Base-by-base conservation (phyloP, 2,888 invertebrate species). In the Cephus spinipes region DNA sequence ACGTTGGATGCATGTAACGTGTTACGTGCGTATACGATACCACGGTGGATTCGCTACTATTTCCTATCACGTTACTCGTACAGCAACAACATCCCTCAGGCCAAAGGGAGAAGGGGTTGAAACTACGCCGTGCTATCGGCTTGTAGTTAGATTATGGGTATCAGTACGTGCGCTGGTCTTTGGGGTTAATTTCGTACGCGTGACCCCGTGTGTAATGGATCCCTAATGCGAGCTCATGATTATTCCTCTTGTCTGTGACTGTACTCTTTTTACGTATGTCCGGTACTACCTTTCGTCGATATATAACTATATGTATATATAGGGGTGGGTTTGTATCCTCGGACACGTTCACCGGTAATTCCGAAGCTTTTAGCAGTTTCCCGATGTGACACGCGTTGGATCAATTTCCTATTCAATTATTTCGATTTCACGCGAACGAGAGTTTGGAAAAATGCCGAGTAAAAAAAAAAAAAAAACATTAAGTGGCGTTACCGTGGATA, bases 191-290 rank as follows among this genome's bases (percentile, higher is more conserved):
- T 71, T 31, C 71, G 71, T 71, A 33, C 71, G 71, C 71, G 71
- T 31, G 71, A 71, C 32, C 76, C 77, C 74, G n/a, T 34, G 30
- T 15, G 84, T 84, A 84, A 84, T 84, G 84, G 83, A 84, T 80
- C 82, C 84, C 79, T 83, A 83, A 84, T 84, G 82, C 81, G 79
- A 82, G 79, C 75, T 78, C 75, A 74, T 81, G 81, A 83, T 84
- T 82, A 83, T 82, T 79, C 81, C 79, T 78, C 76, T 68, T 73
- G 73, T 33, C 23, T 55, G 55, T 55, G 55, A 55, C 55, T 1
- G 55, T 55, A 55, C 55, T 55, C 34, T 34, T 34, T 55, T 55
- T 40, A 23, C 23, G 2, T 55, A 55, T 55, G 23, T 55, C 23
- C 55, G 9, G 55, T 55, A 55, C 0, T 23, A 55, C 23, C 23